A percentile compares a stretch with the other conserved stretches of the same genome.
Conservation (phyloP, 2,888 invertebrate species). For the Andrena praecox region DNA sequence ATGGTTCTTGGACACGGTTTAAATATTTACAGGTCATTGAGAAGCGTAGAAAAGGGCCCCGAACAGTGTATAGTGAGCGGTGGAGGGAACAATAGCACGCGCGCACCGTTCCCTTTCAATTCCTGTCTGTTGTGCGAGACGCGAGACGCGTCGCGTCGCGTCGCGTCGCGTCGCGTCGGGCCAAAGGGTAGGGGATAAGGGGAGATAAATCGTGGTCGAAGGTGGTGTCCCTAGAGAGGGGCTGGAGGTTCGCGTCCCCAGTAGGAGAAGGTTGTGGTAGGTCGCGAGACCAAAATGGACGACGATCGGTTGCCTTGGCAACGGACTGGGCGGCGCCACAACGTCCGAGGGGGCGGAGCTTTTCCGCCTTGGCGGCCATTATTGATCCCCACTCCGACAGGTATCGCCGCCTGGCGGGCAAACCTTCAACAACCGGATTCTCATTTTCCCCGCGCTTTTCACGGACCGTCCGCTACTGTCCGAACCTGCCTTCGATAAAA, state of each 20-base stretch:
- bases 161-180: slow-evolving; percentile 6
- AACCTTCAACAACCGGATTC: slow-evolving; percentile 14
- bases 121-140: neutral
- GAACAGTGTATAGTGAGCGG: neutral
- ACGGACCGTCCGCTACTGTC: neutral
- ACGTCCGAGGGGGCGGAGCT: slow-evolving; percentile 76
- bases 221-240: neutral
- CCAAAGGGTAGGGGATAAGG: neutral
- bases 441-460: slow-evolving; percentile 44
- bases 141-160: slow-evolving; percentile 27
- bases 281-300: slow-evolving; percentile 81
- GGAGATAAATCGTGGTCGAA: slow-evolving; percentile 38
- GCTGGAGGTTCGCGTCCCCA: neutral
- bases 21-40: neutral
- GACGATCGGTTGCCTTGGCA: slow-evolving; percentile 75
- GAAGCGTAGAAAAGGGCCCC: neutral
- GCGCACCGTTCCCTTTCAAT: slow-evolving; percentile 36
- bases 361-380: slow-evolving; percentile 77
- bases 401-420: slow-evolving; percentile 77
- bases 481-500: neutral
- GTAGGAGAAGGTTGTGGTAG: slow-evolving; percentile 79
- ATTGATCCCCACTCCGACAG: slow-evolving; percentile 74
- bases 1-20: slow-evolving; percentile 6
- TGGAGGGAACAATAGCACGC: slow-evolving; percentile 32
- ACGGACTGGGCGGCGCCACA: slow-evolving; percentile 70